These are phyloP conservation scores for Sisyra terminalis DNA, from an alignment of 2,888 invertebrate genomes.

Conservation along the genomic window DNA sequence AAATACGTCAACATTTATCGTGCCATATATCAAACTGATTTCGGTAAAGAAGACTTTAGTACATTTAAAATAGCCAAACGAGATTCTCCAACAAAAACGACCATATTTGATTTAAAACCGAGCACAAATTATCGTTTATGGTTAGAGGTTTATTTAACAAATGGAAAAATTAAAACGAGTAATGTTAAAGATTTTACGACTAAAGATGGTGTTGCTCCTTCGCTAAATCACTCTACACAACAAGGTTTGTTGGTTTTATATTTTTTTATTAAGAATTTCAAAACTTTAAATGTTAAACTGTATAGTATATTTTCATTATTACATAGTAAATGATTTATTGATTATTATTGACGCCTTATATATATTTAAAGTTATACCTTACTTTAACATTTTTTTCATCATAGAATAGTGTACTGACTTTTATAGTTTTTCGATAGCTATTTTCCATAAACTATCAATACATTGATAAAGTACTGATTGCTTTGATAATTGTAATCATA, in stretches of 20 bases:
- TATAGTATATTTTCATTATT: too few relatives aligned
- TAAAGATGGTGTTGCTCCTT: slow-evolving; percentile 44
- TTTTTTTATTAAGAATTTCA: not conserved
- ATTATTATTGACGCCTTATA: too few relatives aligned
- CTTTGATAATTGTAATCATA: too few relatives aligned
- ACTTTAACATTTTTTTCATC: too few relatives aligned
- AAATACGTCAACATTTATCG: slow-evolving; percentile 81
- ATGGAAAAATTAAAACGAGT: slow-evolving; percentile 78
- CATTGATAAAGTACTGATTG: too few relatives aligned
- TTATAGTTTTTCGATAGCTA: too few relatives aligned
- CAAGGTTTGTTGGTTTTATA: slow-evolving; percentile 27
- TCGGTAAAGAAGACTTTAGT: slow-evolving; percentile 53
- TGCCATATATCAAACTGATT: slow-evolving; percentile 64
- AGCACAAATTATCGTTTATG: slow-evolving; percentile 74
- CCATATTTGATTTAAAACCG: slow-evolving; percentile 53
- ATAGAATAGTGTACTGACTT: too few relatives aligned
- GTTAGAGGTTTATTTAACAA: slow-evolving; percentile 78
- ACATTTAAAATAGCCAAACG: slow-evolving; percentile 60
- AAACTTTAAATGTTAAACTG: too few relatives aligned
- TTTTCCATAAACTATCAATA: too few relatives aligned
- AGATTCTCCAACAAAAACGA: slow-evolving; percentile 47
- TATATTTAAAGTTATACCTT: too few relatives aligned
- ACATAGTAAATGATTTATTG: too few relatives aligned
- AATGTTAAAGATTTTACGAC: slow-evolving; percentile 79
- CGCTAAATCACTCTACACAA: slow-evolving; percentile 30